Base-by-base conservation (phyloP, 2,888 invertebrate genomes). In the Pachycephus smyrnensis region DNA sequence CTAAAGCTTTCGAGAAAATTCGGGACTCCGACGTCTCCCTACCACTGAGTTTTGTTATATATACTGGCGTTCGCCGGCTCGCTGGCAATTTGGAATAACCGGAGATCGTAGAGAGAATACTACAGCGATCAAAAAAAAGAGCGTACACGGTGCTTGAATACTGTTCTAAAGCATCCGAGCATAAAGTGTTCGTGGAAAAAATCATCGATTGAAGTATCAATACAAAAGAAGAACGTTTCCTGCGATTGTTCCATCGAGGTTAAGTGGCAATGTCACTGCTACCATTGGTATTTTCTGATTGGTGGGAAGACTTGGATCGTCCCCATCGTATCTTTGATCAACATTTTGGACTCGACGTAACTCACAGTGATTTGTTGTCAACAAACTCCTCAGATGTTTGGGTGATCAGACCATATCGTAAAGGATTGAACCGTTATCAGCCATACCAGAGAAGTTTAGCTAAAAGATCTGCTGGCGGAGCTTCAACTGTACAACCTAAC, bases 241-340 rank as follows among this genome's bases (percentile, higher is more conserved):
- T 23, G 4, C 0, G 6, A 6, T 23, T 55, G 15, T 55, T 55
- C 15, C 23, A 55, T 23, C 23, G 40, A 55, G 40, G 40, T 55
- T 55, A 55, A 55, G 40, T 15, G 23, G 85, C 80, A 80, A 92
- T 92, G 92, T 91, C 92, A 71, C 80, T 92, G 79, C 86, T 92
- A 30, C 92, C 92, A 68, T 83, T 92, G 83, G 23, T 92, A 32
- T 92, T 92, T 84, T 91, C 92, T 12, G 88, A 92, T 80, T 92
- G 92, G 92, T 92, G 92, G 92, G 92, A 92, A 76, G 90, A 90
- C 23, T 81, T 91, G 40, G 90, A 92, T 1, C 93, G 95, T 79
- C 96, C 96, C 15, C 95, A 96, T 76, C 94, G 95, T 69, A 93
- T 96, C 73, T 88, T 96, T 83, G 96, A 96, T 91, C 96, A 96